Evolutionary conservation across 1,140 invertebrate species (phyloP).

Genomic region (Platyscapa corneri): DNA sequence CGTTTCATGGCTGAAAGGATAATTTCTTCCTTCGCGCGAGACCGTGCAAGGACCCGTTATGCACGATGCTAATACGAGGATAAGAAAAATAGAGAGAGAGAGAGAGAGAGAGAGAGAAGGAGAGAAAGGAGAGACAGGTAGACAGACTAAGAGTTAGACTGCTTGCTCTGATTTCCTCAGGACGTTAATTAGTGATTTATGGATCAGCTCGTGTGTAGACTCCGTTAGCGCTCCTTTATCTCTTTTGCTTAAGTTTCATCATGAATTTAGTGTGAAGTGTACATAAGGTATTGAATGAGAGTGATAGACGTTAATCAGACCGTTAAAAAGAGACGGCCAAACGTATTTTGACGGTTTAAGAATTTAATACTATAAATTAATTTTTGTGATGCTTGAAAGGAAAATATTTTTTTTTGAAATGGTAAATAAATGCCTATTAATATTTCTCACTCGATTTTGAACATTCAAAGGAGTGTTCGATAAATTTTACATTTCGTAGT

Average conservation of each 20-base stretch:
- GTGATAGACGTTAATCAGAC: constrained; percentile 31
- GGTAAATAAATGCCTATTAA: not conserved
- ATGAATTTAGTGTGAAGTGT: constrained; percentile 18
- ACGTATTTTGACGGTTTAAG: not conserved
- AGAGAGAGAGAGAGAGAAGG: not conserved
- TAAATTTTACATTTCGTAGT: not conserved
- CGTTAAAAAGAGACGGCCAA: not conserved
- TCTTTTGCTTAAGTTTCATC: constrained; percentile 14
- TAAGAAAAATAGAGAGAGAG: not conserved
- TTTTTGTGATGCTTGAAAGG: not conserved
- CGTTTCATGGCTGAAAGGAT: constrained; percentile 64
- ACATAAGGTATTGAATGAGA: not conserved
- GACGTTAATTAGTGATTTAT: constrained; percentile 50
- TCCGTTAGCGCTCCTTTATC: constrained; percentile 49
- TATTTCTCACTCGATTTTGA: not conserved
- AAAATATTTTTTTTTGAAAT: not conserved
- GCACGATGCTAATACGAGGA: not conserved
- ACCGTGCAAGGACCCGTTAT: constrained; percentile 26
- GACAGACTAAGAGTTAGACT: constrained; percentile 13
- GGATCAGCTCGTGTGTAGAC: constrained; percentile 23
- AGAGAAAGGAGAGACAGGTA: not conserved
- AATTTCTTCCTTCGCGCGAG: constrained; percentile 61
- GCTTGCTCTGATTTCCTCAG: constrained; percentile 43
- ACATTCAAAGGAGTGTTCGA: not conserved
- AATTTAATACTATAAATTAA: constrained; percentile 1